Conservation (phyloP, 2,888 invertebrate genomes). For the Morpho achilles region DNA sequence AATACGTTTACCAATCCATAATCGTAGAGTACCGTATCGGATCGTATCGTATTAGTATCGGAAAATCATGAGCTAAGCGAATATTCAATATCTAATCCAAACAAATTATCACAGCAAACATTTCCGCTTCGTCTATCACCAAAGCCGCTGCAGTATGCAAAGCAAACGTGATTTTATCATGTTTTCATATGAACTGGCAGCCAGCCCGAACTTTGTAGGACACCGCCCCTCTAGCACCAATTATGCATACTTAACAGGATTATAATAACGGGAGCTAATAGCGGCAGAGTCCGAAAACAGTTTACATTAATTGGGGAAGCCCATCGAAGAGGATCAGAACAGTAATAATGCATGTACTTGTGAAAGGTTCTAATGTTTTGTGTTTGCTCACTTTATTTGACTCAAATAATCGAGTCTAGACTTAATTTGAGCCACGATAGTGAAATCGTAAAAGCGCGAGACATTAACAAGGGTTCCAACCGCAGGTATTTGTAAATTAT, state of each 20-base stretch:
- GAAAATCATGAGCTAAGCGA: too few relatives aligned
- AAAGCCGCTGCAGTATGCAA: background rate
- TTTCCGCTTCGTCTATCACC: background rate
- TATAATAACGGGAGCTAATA: constrained; percentile 20
- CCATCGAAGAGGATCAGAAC: constrained; percentile 14
- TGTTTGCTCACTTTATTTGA: too few relatives aligned
- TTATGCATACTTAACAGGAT: constrained; percentile 15
- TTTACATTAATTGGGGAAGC: constrained; percentile 17
- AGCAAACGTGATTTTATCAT: constrained; percentile 5
- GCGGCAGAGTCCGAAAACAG: constrained; percentile 13
- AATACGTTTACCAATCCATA: too few relatives aligned
- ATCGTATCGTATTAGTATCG: too few relatives aligned
- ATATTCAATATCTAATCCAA: too few relatives aligned
- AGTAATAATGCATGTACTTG: constrained; percentile 9
- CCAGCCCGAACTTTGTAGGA: constrained; percentile 14
- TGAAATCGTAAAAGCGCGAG: too few relatives aligned
- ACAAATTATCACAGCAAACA: background rate
- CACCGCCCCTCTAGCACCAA: constrained; percentile 6
- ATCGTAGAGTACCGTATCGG: too few relatives aligned
- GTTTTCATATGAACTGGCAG: constrained; percentile 8
- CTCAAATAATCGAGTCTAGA: too few relatives aligned
- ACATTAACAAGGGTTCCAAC: too few relatives aligned
- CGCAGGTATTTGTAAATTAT: too few relatives aligned
- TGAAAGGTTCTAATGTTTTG: too few relatives aligned
- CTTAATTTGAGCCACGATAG: too few relatives aligned